Evolutionary conservation across 2,888 invertebrate species (phyloP).

Genomic region (Elmis aenea): DNA sequence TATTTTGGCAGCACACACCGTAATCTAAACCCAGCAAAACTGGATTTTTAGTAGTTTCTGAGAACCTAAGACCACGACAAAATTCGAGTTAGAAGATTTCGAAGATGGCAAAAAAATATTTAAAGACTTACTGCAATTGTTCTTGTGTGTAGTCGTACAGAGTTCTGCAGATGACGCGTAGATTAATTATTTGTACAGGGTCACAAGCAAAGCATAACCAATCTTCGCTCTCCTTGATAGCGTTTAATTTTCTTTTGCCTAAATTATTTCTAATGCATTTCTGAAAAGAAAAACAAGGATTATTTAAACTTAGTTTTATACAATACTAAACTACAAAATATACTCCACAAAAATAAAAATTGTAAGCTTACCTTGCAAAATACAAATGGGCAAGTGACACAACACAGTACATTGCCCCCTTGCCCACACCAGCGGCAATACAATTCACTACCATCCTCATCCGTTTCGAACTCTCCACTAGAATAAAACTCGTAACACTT

Average conservation of each 20-base stretch:
- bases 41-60: constrained; percentile 46
- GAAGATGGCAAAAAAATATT: too few relatives aligned
- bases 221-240: constrained; percentile 71
- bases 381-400: constrained; percentile 68
- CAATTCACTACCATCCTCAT: constrained; percentile 76
- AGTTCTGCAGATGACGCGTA: constrained; percentile 68
- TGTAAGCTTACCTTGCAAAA: constrained; percentile 65
- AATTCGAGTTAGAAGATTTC: too few relatives aligned
- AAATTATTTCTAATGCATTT: constrained; percentile 73
- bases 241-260: constrained; percentile 59
- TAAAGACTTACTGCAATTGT: too few relatives aligned
- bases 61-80: too few relatives aligned
- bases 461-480: constrained; percentile 76
- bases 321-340: neutral
- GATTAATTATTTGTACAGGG: constrained; percentile 58
- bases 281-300: constrained; percentile 37
- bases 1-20: constrained; percentile 40
- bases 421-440: constrained; percentile 83
- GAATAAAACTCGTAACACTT: constrained; percentile 73
- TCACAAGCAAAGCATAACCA: constrained; percentile 78
- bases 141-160: constrained; percentile 66
- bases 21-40: constrained; percentile 34
- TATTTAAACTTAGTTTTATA: neutral
- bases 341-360: neutral
- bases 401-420: constrained; percentile 66